Evolutionary conservation across 2,113 vertebrate genomes (phyloP), one percentile per base, ranked within the genome.

Genomic region (Aldabrachelys gigantea): DNA sequence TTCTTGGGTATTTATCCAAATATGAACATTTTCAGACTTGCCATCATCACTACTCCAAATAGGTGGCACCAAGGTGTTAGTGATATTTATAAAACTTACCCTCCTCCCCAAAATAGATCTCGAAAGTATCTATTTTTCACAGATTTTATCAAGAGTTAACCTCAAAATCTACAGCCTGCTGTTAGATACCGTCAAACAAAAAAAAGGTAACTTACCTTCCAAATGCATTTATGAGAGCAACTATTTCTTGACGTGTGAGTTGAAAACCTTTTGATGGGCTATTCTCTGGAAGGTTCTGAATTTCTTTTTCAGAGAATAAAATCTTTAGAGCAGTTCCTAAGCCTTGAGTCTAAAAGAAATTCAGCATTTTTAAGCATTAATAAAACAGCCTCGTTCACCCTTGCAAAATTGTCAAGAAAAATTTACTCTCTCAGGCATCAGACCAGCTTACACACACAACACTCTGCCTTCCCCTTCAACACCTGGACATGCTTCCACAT

Each of bases 321-420:
- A 99, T 99, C 98, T 99, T 99, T 97, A 99, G 98, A 29, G 99
- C 99, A 9, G 99, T 99, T 91, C 99, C 99, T 93, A 99, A 98
- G 75, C 99, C 99, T 96, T 99, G 98, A 83, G 99, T 99, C 99
- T 99, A 86, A 62, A 95, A 95, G 84, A 94, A 82, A 94, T 80
- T 5, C 10, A 78, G 47, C 0, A 38, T 69, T 10, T 76, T 96
- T 82, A 84, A 86, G 44, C 3, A 83, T 21, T 50, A 91, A 2
- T 47, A 90, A 2, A 50, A 72, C 19, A 78, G 21, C 82, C 31
- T 21, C 80, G 21, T 72, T 44, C 27, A 62, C 65, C 53, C 6
- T 4, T 53, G 54, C 2, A 84, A 95, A 94, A 56, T 1, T 3
- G 7, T 22, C 13, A 24, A 16, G 82, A 54, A 57, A 29, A 13